Evolutionary conservation across 2,113 vertebrate species (phyloP).

Genomic region (Elachura formosa): DNA sequence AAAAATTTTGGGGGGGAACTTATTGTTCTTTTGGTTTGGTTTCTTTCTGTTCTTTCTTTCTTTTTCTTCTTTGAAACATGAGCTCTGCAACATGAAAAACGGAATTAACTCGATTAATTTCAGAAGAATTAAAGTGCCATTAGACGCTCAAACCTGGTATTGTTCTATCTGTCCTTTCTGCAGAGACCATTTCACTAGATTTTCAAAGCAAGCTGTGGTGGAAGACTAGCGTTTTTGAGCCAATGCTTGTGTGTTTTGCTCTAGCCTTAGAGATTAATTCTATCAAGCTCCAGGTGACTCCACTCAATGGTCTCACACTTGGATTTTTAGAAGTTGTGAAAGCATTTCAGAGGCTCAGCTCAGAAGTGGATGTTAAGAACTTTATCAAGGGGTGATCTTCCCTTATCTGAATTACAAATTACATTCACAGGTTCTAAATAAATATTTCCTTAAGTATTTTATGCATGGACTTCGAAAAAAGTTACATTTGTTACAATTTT

Average conservation of each 20-base stretch:
- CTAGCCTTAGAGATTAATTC: background rate
- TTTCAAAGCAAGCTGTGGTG: background rate
- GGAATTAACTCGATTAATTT: background rate
- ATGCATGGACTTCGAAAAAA: background rate
- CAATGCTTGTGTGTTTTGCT: background rate
- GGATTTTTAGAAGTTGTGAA: background rate
- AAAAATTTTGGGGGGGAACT: accelerated
- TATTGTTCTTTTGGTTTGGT: background rate
- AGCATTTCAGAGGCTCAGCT: background rate
- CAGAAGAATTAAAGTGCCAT: background rate
- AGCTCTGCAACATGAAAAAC: background rate
- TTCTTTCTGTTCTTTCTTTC: background rate
- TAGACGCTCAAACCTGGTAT: background rate
- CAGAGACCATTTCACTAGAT: background rate
- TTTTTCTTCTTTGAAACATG: background rate
- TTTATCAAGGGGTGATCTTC: background rate
- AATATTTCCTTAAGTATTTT: background rate
- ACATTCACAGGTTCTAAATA: background rate
- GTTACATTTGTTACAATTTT: background rate
- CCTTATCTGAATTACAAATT: background rate
- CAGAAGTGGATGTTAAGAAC: background rate
- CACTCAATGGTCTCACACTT: background rate
- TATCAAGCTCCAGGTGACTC: background rate
- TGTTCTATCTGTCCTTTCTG: background rate
- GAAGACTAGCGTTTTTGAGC: background rate